These are phyloP conservation scores for Sitta europaea DNA, from an alignment of 2,113 vertebrate genomes.

Conservation along the genomic window DNA sequence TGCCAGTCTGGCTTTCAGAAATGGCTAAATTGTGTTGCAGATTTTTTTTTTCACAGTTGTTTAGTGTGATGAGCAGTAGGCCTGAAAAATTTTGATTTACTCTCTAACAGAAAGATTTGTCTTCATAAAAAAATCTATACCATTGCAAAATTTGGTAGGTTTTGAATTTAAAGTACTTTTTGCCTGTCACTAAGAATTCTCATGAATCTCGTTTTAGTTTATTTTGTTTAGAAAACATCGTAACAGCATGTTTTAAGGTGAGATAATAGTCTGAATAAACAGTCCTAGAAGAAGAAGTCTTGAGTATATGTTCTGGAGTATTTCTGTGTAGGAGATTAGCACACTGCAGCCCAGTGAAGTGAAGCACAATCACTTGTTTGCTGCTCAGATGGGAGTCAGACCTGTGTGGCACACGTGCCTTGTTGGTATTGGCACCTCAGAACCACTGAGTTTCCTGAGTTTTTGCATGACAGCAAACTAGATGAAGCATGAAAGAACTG, in stretches of 20 bases:
- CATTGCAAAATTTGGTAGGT: neutral
- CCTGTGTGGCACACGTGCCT: fast-evolving
- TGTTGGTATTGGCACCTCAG: neutral
- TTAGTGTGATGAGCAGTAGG: neutral
- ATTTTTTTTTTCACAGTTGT: neutral
- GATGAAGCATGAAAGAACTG: neutral
- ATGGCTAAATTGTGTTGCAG: neutral
- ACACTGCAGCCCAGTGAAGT: neutral
- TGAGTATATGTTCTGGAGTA: neutral
- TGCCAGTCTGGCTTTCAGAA: neutral
- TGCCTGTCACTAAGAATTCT: fast-evolving
- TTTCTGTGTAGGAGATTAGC: neutral
- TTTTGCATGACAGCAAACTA: neutral
- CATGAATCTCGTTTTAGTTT: neutral
- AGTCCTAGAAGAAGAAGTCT: neutral
- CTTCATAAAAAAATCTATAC: neutral
- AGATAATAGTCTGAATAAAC: neutral
- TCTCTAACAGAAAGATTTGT: neutral
- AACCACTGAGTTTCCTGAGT: neutral
- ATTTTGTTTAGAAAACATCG: neutral
- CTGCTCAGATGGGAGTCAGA: neutral
- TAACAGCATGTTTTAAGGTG: neutral
- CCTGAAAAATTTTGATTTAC: neutral
- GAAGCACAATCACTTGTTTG: neutral
- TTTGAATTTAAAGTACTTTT: neutral